Evolutionary conservation across 35 echinoderm and acorn worm genomes (phyloP), one percentile per base, ranked within the genome.

Genomic region (Patiria miniata): DNA sequence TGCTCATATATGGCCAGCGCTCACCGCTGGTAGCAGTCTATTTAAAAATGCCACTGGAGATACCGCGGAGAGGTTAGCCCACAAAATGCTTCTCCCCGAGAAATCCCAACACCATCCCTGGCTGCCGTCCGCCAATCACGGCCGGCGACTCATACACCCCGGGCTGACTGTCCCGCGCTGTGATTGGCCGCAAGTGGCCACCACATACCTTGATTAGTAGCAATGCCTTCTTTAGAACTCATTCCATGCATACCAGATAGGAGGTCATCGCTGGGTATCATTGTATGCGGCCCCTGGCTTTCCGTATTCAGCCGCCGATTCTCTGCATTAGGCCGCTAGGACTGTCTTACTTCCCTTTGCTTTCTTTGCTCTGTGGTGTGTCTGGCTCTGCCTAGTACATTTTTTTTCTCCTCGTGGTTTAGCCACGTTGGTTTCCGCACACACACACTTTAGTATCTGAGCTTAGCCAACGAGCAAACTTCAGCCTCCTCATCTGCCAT

Each of bases 221-320:
- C 65, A 73, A 73, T 73, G 65, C 65, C 65, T 73, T 73, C 65
- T 73, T 73, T 36, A 73, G 65, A 73, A 26, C 65, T 73, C 65
- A 73, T 73, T 73, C 65, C 65, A 32, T 26, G 34, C 65, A 73
- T 73, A 34, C 65, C 65, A 73, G 65, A 12, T 30, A 12, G 34
- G 65, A 47, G 65, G 65, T 73, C 65, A 73, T 22, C 21, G 29
- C 65, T 23, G 29, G 7, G 5, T 36, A 9, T 34, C 29, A 73
- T 73, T 73, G 65, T 73, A 23, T 30, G 34, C 26, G 65, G 26
- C 26, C 65, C 65, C 65, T 73, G 26, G 14, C 65, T 73, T 14
- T 26, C 65, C 34, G 14, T 26, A 18, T 23, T 18, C 23, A 18
- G 34, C 34, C 34, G 65, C 26, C 65, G 26, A 61, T 30, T 73